Base-by-base conservation (phyloP, 2,888 invertebrate species). In the Diarsia mendica region DNA sequence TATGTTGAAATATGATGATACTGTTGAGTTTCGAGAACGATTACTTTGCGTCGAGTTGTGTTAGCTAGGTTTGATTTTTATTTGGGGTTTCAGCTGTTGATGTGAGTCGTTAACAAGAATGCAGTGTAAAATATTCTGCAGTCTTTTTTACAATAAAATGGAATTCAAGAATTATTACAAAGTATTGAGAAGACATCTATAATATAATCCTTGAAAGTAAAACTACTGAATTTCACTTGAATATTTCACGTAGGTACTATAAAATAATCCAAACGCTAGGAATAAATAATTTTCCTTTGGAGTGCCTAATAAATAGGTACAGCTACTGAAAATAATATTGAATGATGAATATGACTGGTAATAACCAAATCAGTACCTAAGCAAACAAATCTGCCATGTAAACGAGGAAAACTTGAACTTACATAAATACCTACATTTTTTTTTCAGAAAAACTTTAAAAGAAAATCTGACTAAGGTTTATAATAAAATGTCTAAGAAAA, bases 1-100 rank as follows among this genome's bases (percentile, higher is more conserved):
- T 74, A 80, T 39, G 68, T 64, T 77, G 72, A 78, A 84, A 82
- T 78, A 77, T 82, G 76, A 82, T 84, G 70, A 80, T 79, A 80
- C 67, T 77, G 77, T 81, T 63, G 51, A 75, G 72, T 82, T 75
- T 68, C 11, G 60, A 64, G 70, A 46, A 72, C 77, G 55, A 73
- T 81, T 73, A 70, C 48, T 80, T 72, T 68, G n/a, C n/a, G 33
- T 18, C 9, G 48, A 60, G 48, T 69, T 55, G 28, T 49, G 55
- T 44, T 64, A 9, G 20, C 48, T 23, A 39, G 8, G 0, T 39
- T 13, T 48, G 2, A 15, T 48, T 48, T 53, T 23, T 23, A 53
- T 53, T 53, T 53, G 58, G 15, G 13, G 44, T 44, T 44, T 63
- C 63, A 44, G n/a, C n/a, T n/a, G 15, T 23, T 44, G 8, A n/a